Percentiles rank a stretch among this genome's conserved stretches.
Evolutionary conservation across 2,113 vertebrate genomes (phyloP).

Genomic region (Corynorhinus townsendii): DNA sequence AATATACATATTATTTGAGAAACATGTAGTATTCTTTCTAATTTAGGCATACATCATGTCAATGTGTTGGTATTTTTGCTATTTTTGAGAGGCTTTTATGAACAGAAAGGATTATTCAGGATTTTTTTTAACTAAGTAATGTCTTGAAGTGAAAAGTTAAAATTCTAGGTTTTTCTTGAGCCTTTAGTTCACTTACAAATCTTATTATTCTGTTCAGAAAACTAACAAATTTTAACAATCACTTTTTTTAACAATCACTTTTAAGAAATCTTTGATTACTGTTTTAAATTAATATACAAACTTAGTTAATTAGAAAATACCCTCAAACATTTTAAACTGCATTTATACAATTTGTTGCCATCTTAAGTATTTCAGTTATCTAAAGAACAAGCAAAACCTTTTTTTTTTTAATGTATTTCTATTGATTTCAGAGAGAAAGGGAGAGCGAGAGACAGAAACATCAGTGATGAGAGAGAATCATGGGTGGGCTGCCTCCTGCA

Average conservation of each 20-base stretch:
- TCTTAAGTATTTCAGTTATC: background rate
- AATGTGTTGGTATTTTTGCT: background rate
- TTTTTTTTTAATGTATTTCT: background rate
- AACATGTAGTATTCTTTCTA: background rate
- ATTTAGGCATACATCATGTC: background rate
- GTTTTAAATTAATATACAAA: conserved; percentile 11
- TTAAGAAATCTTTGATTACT: conserved; percentile 14
- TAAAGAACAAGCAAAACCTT: conserved; percentile 7
- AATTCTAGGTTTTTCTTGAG: background rate
- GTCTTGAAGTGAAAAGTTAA: background rate
- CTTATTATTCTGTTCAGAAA: background rate
- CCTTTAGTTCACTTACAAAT: conserved; percentile 6
- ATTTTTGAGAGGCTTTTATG: background rate
- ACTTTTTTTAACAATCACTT: background rate
- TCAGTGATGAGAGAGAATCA: no score
- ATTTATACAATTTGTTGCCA: background rate
- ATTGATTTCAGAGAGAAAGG: no score
- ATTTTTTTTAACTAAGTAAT: background rate
- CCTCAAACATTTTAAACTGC: conserved; percentile 5
- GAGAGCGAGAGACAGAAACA: no score
- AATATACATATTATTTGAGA: background rate
- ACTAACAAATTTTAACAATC: background rate
- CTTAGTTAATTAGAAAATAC: background rate
- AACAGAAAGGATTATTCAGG: background rate
- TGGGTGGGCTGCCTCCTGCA: no score